A percentile compares a stretch with the other conserved stretches of the same genome.
Evolutionary conservation across 2,113 vertebrate species (phyloP).

Genomic region (Corydoras maculifer): DNA sequence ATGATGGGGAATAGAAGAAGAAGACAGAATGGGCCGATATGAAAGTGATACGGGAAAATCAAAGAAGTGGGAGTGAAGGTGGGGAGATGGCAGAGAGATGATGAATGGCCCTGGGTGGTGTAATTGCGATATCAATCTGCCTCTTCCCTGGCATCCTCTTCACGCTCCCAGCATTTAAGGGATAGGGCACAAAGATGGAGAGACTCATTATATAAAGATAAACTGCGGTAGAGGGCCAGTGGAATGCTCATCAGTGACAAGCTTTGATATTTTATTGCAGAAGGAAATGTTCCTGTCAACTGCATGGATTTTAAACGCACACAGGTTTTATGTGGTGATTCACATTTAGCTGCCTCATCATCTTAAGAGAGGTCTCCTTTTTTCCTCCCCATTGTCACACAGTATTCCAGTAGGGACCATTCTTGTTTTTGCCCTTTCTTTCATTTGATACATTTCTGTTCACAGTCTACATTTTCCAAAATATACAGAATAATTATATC

Average conservation of each 20-base stretch:
- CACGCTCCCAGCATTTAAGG: conserved; percentile 3
- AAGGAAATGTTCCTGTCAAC: conserved; percentile 1
- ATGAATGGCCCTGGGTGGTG: conserved; percentile 21
- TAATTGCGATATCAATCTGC: conserved; percentile 39
- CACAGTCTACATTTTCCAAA: too few species aligned
- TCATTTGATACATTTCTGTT: too few species aligned
- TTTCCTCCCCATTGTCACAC: not conserved
- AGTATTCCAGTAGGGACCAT: not conserved
- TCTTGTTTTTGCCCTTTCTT: not conserved
- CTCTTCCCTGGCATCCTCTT: conserved; percentile 9
- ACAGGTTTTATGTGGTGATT: conserved; percentile 10
- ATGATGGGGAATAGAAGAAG: not conserved
- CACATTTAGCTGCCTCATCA: not conserved
- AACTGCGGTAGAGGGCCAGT: conserved; percentile 7
- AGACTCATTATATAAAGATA: conserved; percentile 29
- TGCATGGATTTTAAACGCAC: not conserved
- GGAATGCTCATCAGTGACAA: conserved; percentile 14
- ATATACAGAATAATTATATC: too few species aligned
- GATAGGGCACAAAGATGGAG: conserved; percentile 12
- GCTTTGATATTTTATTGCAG: conserved; percentile 2
- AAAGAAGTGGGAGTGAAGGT: conserved; percentile 6
- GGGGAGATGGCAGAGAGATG: conserved; percentile 11
- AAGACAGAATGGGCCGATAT: not conserved
- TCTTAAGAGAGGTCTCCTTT: not conserved
- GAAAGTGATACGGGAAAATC: conserved; percentile 12